These are phyloP conservation scores for Vombatus ursinus DNA, from an alignment of 2,113 vertebrate species.

Conservation along the genomic window DNA sequence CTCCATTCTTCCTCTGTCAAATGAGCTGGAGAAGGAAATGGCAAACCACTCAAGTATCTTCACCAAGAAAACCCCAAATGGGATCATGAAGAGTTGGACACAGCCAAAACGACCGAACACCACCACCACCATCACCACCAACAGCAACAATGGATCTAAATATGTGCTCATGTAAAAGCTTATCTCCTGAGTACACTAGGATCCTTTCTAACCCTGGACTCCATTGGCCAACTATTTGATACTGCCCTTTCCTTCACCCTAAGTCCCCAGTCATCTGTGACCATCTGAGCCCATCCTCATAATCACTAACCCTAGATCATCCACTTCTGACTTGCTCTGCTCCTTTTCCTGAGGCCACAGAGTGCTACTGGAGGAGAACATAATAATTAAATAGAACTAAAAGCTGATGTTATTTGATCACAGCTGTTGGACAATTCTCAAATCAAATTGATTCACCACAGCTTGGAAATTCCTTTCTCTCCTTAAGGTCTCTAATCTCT, in stretches of 20 bases:
- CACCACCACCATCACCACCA: not conserved
- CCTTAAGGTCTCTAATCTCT: not conserved
- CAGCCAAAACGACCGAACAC: not conserved
- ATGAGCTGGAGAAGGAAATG: not conserved
- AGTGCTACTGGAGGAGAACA: not conserved
- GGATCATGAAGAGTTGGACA: not conserved
- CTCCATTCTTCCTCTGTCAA: not conserved
- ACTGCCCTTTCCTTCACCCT: not conserved
- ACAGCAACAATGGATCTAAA: not conserved
- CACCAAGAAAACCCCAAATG: not conserved
- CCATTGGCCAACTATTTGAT: fast-evolving
- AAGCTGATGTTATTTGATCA: not conserved
- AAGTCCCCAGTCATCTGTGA: not conserved
- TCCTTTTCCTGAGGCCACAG: not conserved
- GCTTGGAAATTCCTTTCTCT: not conserved
- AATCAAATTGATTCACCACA: not conserved
- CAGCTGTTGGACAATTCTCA: not conserved
- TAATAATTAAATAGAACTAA: not conserved
- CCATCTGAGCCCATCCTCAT: not conserved
- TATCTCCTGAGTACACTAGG: slow-evolving; percentile 40
- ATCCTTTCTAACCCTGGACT: not conserved
- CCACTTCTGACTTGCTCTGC: not conserved
- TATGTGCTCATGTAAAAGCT: slow-evolving; percentile 24
- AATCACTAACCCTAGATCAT: not conserved
- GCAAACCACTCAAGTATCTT: not conserved